Percentiles rank a stretch among this genome's conserved stretches.
Evolutionary conservation across 2,888 invertebrate genomes (phyloP).

Genomic region (Deilephila elpenor): DNA sequence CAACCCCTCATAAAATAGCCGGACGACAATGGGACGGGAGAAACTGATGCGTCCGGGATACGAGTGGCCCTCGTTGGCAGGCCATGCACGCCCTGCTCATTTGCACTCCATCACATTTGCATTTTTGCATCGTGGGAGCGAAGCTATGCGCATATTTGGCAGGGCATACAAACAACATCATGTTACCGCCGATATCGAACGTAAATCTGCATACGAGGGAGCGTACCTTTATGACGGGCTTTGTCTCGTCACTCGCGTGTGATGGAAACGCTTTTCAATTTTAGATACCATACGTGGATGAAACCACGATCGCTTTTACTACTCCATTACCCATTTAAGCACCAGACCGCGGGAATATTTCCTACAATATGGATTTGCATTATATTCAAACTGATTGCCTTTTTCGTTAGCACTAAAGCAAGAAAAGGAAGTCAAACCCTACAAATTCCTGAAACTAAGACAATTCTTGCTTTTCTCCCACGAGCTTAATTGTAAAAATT

Average conservation of each 20-base stretch:
- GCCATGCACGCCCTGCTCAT: constrained; percentile 56
- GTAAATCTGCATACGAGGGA: constrained; percentile 23
- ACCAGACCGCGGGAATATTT: neutral
- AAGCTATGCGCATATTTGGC: constrained; percentile 30
- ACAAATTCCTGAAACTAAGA: too few species aligned
- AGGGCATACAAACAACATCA: constrained; percentile 31
- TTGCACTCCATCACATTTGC: constrained; percentile 64
- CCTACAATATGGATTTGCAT: too few species aligned
- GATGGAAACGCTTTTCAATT: constrained; percentile 17
- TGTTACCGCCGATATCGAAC: constrained; percentile 27
- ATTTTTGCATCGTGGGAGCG: constrained; percentile 58
- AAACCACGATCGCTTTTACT: neutral
- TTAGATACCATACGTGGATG: neutral
- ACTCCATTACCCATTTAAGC: neutral
- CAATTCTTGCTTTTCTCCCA: too few species aligned
- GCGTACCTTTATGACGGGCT: constrained; percentile 10
- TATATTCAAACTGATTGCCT: too few species aligned
- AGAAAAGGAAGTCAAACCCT: too few species aligned
- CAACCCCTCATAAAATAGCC: constrained; percentile 54
- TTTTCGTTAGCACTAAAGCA: too few species aligned
- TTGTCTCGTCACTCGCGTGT: constrained; percentile 16
- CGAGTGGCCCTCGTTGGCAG: constrained; percentile 39
- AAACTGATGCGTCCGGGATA: constrained; percentile 59
- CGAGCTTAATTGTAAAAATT: too few species aligned
- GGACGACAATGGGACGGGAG: constrained; percentile 51